A percentile compares a stretch with the other conserved stretches of the same genome.
phyloP scores from a whole-genome alignment of 2,113 vertebrate species.

The Irena cyanogastra region DNA sequence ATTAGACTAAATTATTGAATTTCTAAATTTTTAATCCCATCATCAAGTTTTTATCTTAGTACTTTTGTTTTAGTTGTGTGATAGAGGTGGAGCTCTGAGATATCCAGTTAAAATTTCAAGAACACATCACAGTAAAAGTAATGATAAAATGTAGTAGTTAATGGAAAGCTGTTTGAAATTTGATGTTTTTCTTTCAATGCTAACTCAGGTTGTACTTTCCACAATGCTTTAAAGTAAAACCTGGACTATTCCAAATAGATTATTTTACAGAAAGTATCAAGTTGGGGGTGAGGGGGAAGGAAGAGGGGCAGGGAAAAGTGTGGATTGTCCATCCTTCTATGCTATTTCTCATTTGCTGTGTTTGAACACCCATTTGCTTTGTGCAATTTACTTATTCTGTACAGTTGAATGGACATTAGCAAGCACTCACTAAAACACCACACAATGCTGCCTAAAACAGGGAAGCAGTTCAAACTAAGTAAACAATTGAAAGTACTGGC shows the following conservation, averaged over 20 bases:
- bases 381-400: rapidly evolving
- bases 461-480: rapidly evolving
- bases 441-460: rapidly evolving
- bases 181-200: rapidly evolving
- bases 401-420: rapidly evolving
- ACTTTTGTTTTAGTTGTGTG: rapidly evolving
- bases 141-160: rapidly evolving
- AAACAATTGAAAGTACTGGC: rapidly evolving
- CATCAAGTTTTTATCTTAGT: rapidly evolving
- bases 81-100: rapidly evolving
- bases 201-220: rapidly evolving
- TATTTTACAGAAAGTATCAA: rapidly evolving
- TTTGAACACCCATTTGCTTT: rapidly evolving
- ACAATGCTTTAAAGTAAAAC: rapidly evolving
- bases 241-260: rapidly evolving
- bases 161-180: rapidly evolving
- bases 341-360: rapidly evolving
- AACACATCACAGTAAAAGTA: rapidly evolving
- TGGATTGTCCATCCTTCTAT: rapidly evolving
- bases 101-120: too few relatives aligned
- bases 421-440: rapidly evolving
- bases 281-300: rapidly evolving
- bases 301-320: rapidly evolving
- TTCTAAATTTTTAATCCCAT: not conserved
- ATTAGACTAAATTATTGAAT: rapidly evolving